Base-by-base conservation (phyloP, 2,797 vertebrate genomes). In the Huso huso region DNA sequence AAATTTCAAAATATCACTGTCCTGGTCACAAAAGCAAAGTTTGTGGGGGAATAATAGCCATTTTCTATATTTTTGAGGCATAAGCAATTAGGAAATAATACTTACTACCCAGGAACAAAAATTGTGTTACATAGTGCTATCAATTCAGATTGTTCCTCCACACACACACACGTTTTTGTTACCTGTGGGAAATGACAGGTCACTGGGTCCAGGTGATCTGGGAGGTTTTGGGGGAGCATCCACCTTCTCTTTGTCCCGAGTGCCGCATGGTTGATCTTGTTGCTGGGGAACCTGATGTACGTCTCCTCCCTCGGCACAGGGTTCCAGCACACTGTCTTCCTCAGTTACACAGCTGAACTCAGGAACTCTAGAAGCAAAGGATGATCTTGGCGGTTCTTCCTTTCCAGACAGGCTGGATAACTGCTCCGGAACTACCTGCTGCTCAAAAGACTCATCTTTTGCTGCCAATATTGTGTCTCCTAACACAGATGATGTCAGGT, bases 221-320 rank as follows among this genome's bases (percentile, higher is more conserved):
- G 63, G 61, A 51, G 68, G 50, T 49, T 73, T 48, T 3, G 37
- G 23, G 0, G 51, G 66, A 11, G 67, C 10, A 3, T 71, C 63
- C 1, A 55, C 1, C 49, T 6, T 15, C n/a, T 23, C 61, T 48
- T 37, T 37, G 23, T 37, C 2, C 23, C 2, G 2, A 37, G 23
- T 37, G 23, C 23, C 23, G 2, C 4, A 1, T 37, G 23, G 4
- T 37, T 37, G 23, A 37, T 37, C 10, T 23, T 11, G 23, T 7
- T 8, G 55, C 10, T 49, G 51, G 2, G 4, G 49, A 51, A 37
- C 13, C 49, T 6, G 23, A 37, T 37, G 23, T 2, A 37, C 23
- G n/a, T 66, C 69, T 60, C 68, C 9, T 7, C 62, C 6, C 59
- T 49, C 37, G 2, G 55, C n/a, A 9, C 10, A 1, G 5, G 50